Percentiles rank a stretch among this genome's conserved stretches.
Evolutionary conservation across 2,888 invertebrate species (phyloP).

Genomic region (Sinelater perroti): DNA sequence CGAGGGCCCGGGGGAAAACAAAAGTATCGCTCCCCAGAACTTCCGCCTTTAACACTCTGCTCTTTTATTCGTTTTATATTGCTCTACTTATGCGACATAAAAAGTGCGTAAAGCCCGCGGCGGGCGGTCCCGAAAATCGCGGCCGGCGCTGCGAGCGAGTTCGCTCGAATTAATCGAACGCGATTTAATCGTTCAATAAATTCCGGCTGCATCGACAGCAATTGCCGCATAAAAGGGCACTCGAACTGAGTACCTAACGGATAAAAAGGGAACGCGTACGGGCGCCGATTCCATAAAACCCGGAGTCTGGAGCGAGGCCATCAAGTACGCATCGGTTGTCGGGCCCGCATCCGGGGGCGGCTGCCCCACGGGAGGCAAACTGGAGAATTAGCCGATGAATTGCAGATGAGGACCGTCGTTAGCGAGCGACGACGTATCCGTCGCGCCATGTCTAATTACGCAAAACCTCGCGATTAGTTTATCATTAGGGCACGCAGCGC

Average conservation of each 20-base stretch:
- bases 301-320: conserved; percentile 35
- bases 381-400: conserved; percentile 31
- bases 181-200: conserved; percentile 25
- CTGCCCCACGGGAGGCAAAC: conserved; percentile 27
- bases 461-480: conserved; percentile 30
- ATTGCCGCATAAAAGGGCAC: conserved; percentile 30
- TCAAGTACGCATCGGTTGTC: conserved; percentile 48
- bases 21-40: background rate
- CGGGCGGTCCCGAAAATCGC: conserved; percentile 5
- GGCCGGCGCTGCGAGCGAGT: too few species aligned
- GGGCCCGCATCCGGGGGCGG: conserved; percentile 45
- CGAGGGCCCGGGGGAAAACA: too few species aligned
- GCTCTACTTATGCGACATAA: conserved; percentile 21
- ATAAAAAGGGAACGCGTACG: conserved; percentile 29
- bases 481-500: conserved; percentile 45
- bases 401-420: conserved; percentile 27
- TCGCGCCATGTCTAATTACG: conserved; percentile 29
- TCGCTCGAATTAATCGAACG: conserved; percentile 27
- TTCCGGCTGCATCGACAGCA: conserved; percentile 26
- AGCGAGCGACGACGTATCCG: conserved; percentile 15
- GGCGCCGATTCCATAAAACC: conserved; percentile 25
- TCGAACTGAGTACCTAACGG: conserved; percentile 24
- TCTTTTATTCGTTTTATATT: conserved; percentile 20
- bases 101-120: conserved; percentile 14
- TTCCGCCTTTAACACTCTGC: conserved; percentile 13